phyloP scores from a whole-genome alignment of 1,140 invertebrate genomes.

The Lepidostoma basale region DNA sequence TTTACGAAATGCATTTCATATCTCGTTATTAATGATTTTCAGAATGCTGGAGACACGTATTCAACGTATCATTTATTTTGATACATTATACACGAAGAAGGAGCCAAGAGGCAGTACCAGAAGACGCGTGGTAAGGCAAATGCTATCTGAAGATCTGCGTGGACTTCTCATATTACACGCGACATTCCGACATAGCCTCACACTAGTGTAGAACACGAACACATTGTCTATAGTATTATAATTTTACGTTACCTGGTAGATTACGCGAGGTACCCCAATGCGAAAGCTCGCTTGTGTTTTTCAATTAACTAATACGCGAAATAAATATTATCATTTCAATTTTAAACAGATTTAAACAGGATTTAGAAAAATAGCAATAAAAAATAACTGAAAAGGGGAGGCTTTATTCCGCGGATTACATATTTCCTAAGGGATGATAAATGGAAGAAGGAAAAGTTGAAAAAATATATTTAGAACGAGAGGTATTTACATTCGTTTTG shows the following conservation, averaged over 20 bases:
- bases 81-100: too few relatives aligned
- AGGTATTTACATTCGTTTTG: slow-evolving; percentile 44
- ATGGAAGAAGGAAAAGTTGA: slow-evolving; percentile 42
- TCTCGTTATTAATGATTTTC: too few relatives aligned
- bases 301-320: background rate
- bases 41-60: too few relatives aligned
- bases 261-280: background rate
- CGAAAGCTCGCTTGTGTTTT: background rate
- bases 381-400: slow-evolving; percentile 26
- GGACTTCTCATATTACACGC: slow-evolving; percentile 11
- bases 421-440: slow-evolving; percentile 45
- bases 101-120: too few relatives aligned
- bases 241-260: background rate
- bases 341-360: slow-evolving; percentile 25
- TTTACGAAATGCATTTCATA: too few relatives aligned
- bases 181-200: too few relatives aligned
- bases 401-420: slow-evolving; percentile 42
- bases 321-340: slow-evolving; percentile 22
- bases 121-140: too few relatives aligned
- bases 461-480: slow-evolving; percentile 45
- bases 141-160: too few relatives aligned
- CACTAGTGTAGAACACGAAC: too few relatives aligned
- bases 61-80: too few relatives aligned
- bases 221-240: background rate
- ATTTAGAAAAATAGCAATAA: slow-evolving; percentile 9